Percentiles rank a stretch among this genome's conserved stretches.
Conservation (phyloP, 2,113 vertebrate genomes). For the Eptesicus fuscus region DNA sequence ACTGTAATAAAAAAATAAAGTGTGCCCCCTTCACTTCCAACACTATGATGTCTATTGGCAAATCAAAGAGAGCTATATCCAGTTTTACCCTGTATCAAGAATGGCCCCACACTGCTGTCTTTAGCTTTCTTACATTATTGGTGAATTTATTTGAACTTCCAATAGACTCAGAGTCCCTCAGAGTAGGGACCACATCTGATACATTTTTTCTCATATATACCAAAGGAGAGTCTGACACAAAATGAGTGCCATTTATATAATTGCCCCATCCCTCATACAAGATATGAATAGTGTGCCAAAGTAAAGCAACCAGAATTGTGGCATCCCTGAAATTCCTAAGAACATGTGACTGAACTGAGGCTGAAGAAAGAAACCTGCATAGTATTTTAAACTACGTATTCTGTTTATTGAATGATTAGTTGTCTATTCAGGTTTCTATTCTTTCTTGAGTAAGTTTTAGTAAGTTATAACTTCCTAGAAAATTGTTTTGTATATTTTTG, state of each 20-base stretch:
- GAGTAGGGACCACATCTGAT: neutral
- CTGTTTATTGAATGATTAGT: neutral
- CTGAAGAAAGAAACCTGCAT: neutral
- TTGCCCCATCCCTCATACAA: neutral
- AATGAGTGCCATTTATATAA: neutral
- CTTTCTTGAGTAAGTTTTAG: neutral
- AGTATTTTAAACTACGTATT: neutral
- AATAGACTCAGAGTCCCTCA: neutral
- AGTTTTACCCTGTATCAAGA: fast-evolving
- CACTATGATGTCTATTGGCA: neutral
- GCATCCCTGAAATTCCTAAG: neutral
- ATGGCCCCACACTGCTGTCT: neutral
- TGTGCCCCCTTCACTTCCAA: neutral
- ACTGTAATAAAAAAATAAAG: neutral
- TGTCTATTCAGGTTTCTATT: neutral
- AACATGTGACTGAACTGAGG: neutral
- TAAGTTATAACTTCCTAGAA: neutral
- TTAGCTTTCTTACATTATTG: neutral
- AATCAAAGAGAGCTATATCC: neutral
- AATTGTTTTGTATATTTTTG: neutral
- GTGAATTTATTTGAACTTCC: neutral
- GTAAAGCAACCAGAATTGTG: neutral
- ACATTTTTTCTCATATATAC: neutral
- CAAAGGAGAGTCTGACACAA: neutral
- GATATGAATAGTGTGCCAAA: neutral